Evolutionary conservation across 2,797 vertebrate species (phyloP), one percentile per base, ranked within the genome.

Genomic region (Syndactyla subalaris): DNA sequence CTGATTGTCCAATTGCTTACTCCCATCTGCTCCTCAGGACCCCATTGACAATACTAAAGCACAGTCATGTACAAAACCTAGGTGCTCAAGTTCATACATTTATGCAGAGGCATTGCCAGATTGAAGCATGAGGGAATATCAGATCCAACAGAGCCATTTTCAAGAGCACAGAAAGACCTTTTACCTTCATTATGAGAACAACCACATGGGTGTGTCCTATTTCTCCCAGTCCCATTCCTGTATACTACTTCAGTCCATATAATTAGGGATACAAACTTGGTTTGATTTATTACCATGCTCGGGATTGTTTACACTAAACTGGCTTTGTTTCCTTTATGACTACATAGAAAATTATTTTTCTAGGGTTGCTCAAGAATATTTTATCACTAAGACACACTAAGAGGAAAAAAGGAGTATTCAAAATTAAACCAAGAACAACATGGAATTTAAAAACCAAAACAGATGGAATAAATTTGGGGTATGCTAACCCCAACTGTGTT

Each of bases 401-500:
- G 32, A 93, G 48, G 66, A 86, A 86, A 78, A 88, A 91, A 38
- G 12, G 16, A 91, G 16, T 75, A 78, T 78, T 92, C 70, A 67
- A 76, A 86, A 88, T 84, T 72, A 85, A 92, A 92, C 66, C n/a
- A 91, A 91, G 87, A 95, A 77, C 49, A 93, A 91, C 67, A 82
- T 1, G 24, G 77, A 82, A 85, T 88, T 95, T 93, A 27, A 66
- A 92, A 93, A 76, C 11, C 45, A 81, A 94, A 92, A 13, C 91
- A 96, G 91, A 96, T 85, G 82, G 95, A 90, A 93, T 76, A 82
- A 79, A 90, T 93, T 95, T 90, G 57, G 89, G 76, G 61, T 82
- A 88, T 87, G 85, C 49, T 93, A 94, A 93, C 74, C 88, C 67
- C 67, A 93, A 91, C 82, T 76, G 79, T 49, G 74, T 76, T 94